Evolutionary conservation across 2,113 vertebrate species (phyloP).

Genomic region (Melanotaenia duboulayi): DNA sequence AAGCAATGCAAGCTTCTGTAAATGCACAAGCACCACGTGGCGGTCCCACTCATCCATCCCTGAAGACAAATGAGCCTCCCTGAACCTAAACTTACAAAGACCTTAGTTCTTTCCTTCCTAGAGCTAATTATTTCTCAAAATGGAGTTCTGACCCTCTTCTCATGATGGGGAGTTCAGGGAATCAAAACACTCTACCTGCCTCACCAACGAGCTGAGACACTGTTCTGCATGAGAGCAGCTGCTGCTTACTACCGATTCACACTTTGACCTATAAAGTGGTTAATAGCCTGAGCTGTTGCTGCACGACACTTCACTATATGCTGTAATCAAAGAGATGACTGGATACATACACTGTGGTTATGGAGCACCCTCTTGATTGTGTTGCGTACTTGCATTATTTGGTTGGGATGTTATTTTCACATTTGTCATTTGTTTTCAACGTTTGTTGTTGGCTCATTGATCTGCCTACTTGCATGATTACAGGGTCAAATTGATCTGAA

Average conservation of each 20-base stretch:
- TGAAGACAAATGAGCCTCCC: constrained; percentile 32
- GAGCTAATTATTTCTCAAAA: constrained; percentile 43
- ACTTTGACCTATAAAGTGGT: constrained; percentile 64
- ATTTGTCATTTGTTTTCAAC: too few species aligned
- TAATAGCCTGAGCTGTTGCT: constrained; percentile 39
- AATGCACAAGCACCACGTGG: neutral
- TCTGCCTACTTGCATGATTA: too few species aligned
- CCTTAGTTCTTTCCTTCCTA: neutral
- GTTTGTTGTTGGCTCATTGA: too few species aligned
- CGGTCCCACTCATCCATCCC: neutral
- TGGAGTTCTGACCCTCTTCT: constrained; percentile 12
- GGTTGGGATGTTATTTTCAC: too few species aligned
- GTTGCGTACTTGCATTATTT: neutral
- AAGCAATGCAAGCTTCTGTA: neutral
- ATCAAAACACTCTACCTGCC: constrained; percentile 52
- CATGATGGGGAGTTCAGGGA: constrained; percentile 22
- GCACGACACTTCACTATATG: constrained; percentile 44
- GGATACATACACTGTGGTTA: constrained; percentile 30
- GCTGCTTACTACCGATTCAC: constrained; percentile 51
- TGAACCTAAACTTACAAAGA: constrained; percentile 36
- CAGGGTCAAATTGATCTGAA: too few species aligned
- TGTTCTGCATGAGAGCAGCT: constrained; percentile 18
- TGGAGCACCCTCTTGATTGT: constrained; percentile 26
- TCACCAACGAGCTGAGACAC: neutral
- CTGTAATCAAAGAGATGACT: constrained; percentile 40